phyloP scores from a whole-genome alignment of 2,113 vertebrate species.

The Calyptommatus sinebrachiatus region DNA sequence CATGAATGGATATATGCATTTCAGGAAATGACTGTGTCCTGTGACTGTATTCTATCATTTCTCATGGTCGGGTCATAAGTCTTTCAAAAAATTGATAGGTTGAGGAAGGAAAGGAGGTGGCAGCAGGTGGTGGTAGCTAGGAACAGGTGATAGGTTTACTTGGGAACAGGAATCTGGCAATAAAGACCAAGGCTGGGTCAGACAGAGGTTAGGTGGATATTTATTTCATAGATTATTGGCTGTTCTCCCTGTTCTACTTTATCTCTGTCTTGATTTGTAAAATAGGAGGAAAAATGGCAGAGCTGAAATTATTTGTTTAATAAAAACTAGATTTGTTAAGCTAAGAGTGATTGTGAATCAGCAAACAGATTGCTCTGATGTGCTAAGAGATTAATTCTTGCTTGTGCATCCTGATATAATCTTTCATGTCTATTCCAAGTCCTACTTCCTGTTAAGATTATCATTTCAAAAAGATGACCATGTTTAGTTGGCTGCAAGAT shows the following conservation, averaged over 20 bases:
- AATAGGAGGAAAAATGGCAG: not conserved
- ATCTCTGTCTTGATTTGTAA: not conserved
- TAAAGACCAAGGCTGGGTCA: not conserved
- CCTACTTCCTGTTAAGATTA: too few relatives aligned
- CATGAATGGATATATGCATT: not conserved
- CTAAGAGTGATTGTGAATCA: too few relatives aligned
- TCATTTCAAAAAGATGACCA: too few relatives aligned
- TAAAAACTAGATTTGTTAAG: too few relatives aligned
- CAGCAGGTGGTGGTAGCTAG: not conserved
- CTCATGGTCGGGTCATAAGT: not conserved
- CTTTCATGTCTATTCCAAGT: too few relatives aligned
- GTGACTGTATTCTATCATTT: not conserved
- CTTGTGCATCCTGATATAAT: too few relatives aligned
- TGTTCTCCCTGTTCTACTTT: not conserved
- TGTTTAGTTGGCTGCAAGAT: too few relatives aligned
- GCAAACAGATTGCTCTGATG: too few relatives aligned
- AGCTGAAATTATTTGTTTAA: too few relatives aligned
- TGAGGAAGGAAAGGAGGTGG: constrained; percentile 13
- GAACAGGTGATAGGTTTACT: not conserved
- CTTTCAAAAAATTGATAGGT: not conserved
- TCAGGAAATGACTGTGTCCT: constrained; percentile 7
- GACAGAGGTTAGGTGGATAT: not conserved
- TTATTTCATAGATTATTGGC: not conserved
- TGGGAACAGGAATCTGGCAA: not conserved
- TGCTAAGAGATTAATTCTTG: too few relatives aligned